Evolutionary conservation across 2,113 vertebrate species (phyloP), one percentile per base, ranked within the genome.

Genomic region (Chascanopsetta lugubris): DNA sequence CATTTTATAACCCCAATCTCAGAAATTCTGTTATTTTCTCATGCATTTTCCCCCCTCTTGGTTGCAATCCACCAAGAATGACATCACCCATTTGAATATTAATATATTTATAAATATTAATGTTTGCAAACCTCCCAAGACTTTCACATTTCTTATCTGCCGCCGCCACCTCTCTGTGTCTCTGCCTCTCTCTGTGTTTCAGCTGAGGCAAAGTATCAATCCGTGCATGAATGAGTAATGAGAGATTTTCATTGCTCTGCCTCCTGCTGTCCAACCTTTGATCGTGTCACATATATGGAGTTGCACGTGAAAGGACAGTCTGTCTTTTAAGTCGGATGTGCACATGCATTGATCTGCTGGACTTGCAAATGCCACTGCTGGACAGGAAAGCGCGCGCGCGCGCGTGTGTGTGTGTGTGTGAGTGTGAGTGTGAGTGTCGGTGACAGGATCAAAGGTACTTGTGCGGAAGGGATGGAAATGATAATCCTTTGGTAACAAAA

Each of bases 401-500:
- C 17, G 49, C 5, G 43, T 46, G 5, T 29, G 6, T 11, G 36
- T 76, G 58, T 53, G 49, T 61, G 45, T 22, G 43, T 10, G 8
- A 21, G 8, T 43, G 26, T 32, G n/a, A 46, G 36, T 34, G 48
- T 11, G 34, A 13, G 38, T 13, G 9, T 11, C 7, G 64, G 46
- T 18, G 25, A 48, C 45, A 47, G 45, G 74, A 83, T 79, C 77
- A 84, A 84, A 87, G 56, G 60, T 80, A 29, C 56, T 79, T 55
- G 49, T 40, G 45, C 45, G 48, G 58, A 72, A 40, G 34, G 62
- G 50, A 61, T 46, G 55, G 57, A 79, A 49, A 63, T 61, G 53
- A 53, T 83, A 83, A 88, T 87, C 79, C 60, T 30, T 69, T 13
- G 8, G 68, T 64, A 72, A 88, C 69, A 85, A 74, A 85, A 79